Evolutionary conservation across 2,113 vertebrate genomes (phyloP).

Genomic region (Lasiurus cinereus): DNA sequence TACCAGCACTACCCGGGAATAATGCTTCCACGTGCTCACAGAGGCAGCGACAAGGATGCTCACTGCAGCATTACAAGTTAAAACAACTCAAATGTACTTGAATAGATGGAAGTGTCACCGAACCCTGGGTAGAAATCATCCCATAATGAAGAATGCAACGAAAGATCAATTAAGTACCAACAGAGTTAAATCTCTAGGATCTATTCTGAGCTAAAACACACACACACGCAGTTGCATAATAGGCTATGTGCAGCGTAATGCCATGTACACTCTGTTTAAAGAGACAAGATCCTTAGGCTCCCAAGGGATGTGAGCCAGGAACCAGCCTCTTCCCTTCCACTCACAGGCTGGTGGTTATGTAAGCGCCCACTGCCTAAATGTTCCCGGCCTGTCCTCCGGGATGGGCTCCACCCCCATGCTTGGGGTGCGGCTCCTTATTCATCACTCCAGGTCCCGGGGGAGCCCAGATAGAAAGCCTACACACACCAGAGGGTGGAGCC

Average conservation of each 20-base stretch:
- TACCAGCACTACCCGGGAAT: neutral
- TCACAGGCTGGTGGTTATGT: neutral
- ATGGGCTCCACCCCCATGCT: neutral
- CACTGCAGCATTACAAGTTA: neutral
- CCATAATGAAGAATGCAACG: neutral
- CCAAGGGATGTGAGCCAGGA: neutral
- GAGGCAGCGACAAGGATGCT: neutral
- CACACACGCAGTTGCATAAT: neutral
- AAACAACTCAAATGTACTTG: neutral
- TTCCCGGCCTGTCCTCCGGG: neutral
- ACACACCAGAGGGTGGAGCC: neutral
- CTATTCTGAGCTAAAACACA: constrained; percentile 19
- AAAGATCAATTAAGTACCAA: constrained; percentile 13
- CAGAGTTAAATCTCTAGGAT: neutral
- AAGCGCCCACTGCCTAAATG: neutral
- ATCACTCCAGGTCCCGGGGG: neutral
- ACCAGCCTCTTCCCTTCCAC: neutral
- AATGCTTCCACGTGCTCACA: neutral
- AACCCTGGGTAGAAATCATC: neutral
- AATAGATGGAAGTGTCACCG: neutral
- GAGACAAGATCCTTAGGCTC: neutral
- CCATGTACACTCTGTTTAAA: constrained; percentile 23
- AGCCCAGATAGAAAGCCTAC: constrained; percentile 24
- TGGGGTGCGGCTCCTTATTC: constrained; percentile 26
- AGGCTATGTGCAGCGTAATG: neutral